Conservation (phyloP, 2,113 vertebrate species). For the Stigmatopora argus region DNA sequence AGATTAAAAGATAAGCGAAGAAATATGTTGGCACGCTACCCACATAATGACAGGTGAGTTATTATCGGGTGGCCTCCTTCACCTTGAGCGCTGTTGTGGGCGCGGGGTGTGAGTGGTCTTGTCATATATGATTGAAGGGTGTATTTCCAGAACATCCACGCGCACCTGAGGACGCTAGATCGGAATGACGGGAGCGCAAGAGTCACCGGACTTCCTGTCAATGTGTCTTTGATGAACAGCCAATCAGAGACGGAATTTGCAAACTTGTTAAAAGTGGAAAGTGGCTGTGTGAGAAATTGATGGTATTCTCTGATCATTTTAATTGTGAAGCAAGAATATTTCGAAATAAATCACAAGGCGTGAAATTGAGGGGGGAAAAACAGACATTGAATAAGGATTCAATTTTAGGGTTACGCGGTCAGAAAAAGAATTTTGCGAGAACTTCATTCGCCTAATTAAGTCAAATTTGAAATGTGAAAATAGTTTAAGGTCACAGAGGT, state of each 20-base stretch:
- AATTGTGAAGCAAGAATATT: too few relatives aligned
- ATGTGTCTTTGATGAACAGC: neutral
- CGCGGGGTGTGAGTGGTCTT: neutral
- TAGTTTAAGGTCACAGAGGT: too few relatives aligned
- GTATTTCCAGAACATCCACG: conserved; percentile 2
- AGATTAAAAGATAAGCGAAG: neutral
- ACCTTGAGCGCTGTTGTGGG: neutral
- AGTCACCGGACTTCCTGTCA: neutral
- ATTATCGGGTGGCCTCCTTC: conserved; percentile 1
- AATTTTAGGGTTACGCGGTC: too few relatives aligned
- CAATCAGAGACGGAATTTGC: neutral
- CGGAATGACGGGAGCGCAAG: neutral
- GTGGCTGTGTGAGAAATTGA: too few relatives aligned
- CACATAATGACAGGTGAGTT: neutral
- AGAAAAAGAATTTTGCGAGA: too few relatives aligned
- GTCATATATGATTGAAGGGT: neutral
- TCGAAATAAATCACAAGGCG: too few relatives aligned
- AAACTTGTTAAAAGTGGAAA: too few relatives aligned
- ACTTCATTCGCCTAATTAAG: too few relatives aligned
- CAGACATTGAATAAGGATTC: too few relatives aligned
- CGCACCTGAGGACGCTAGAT: neutral
- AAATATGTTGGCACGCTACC: neutral
- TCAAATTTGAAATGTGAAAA: too few relatives aligned
- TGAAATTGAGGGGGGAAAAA: too few relatives aligned
- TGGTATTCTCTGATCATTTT: too few relatives aligned